Conservation (phyloP, 2,797 vertebrate genomes). For the Holocentrus rufus region DNA sequence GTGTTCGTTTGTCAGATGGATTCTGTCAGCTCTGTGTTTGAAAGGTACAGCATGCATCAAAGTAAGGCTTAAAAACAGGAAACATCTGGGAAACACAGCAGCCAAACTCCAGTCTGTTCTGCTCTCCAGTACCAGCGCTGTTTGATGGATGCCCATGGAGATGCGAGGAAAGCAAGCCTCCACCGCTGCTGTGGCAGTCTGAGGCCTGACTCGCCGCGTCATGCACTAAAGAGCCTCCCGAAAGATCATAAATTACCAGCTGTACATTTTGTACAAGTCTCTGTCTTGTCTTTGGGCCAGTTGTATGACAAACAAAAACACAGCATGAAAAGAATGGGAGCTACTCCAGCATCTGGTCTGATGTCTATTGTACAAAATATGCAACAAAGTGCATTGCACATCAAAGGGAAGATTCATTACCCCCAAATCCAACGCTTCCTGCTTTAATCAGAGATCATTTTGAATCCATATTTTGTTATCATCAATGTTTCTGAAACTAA, state of each 20-base stretch:
- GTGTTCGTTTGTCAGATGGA: too few species aligned
- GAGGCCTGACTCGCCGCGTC: slow-evolving; percentile 19
- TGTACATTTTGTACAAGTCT: slow-evolving; percentile 53
- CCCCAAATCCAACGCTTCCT: slow-evolving; percentile 41
- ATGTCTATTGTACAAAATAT: slow-evolving; percentile 24
- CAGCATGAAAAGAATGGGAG: background rate
- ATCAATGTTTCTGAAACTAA: slow-evolving; percentile 64
- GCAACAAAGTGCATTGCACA: slow-evolving; percentile 54
- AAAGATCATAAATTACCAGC: slow-evolving; percentile 49
- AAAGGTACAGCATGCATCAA: too few species aligned
- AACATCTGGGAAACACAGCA: background rate
- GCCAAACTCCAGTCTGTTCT: background rate
- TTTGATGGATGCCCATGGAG: slow-evolving; percentile 31
- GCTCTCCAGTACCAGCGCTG: slow-evolving; percentile 3
- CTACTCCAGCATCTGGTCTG: slow-evolving; percentile 38
- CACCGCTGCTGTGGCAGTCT: slow-evolving; percentile 20
- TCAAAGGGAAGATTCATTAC: slow-evolving; percentile 60
- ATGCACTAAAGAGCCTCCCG: slow-evolving; percentile 43
- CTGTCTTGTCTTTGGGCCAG: slow-evolving; percentile 37
- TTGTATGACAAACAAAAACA: slow-evolving; percentile 25
- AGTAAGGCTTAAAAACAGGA: background rate
- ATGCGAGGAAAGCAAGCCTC: slow-evolving; percentile 39
- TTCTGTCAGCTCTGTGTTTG: too few species aligned
- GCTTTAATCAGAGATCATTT: slow-evolving; percentile 60
- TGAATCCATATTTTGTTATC: slow-evolving; percentile 41